Percentiles rank a stretch among this genome's conserved stretches.
phyloP scores from a whole-genome alignment of 2,113 vertebrate species.

The Kryptolebias marmoratus region DNA sequence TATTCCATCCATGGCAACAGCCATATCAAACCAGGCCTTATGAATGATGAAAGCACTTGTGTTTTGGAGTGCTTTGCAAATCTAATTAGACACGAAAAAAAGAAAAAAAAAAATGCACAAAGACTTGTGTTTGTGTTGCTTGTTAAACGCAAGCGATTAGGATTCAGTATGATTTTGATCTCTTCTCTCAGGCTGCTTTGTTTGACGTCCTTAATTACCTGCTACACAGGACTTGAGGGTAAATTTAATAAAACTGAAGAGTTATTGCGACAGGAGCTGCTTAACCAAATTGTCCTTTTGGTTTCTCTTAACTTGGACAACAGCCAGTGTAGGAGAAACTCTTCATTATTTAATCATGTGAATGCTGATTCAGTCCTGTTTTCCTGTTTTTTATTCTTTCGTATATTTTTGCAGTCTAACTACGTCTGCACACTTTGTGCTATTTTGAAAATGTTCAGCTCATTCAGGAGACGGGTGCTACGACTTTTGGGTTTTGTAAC shows the following conservation, averaged over 20 bases:
- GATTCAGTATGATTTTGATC: conserved; percentile 12
- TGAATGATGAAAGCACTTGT: conserved; percentile 18
- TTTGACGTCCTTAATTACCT: conserved; percentile 57
- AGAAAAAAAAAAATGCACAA: background rate
- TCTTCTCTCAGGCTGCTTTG: conserved; percentile 25
- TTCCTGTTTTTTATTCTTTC: no score
- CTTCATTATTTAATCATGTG: no score
- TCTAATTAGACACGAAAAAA: conserved; percentile 4
- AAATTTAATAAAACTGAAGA: conserved; percentile 41
- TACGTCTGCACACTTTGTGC: no score
- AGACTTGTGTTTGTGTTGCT: background rate
- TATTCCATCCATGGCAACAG: conserved; percentile 37
- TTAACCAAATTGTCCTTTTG: conserved; percentile 23
- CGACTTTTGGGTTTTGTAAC: no score
- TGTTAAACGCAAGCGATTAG: conserved; percentile 19
- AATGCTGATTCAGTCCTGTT: no score
- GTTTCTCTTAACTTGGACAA: conserved; percentile 1
- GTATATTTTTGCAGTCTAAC: no score
- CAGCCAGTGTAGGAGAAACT: background rate
- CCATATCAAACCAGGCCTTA: background rate
- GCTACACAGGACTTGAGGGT: conserved; percentile 20
- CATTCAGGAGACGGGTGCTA: no score
- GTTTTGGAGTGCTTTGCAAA: conserved; percentile 23
- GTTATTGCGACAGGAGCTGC: conserved; percentile 19
- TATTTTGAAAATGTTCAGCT: no score